These are phyloP conservation scores for Pammene aurita DNA, from an alignment of 2,888 invertebrate genomes.

Conservation along the genomic window DNA sequence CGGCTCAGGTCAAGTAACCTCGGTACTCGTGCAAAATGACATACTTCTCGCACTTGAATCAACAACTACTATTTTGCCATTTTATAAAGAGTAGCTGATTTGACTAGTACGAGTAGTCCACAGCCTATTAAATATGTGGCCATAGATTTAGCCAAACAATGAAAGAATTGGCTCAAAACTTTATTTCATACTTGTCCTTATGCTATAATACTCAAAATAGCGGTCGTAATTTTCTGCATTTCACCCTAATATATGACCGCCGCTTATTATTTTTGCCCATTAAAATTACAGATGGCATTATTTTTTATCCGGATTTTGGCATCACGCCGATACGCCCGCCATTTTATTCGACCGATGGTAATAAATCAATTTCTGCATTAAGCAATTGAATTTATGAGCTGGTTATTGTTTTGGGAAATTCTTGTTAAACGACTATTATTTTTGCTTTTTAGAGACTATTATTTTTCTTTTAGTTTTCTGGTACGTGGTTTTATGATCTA, in stretches of 20 bases:
- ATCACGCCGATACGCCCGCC: conserved; percentile 65
- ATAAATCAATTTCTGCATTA: conserved; percentile 80
- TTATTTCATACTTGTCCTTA: too few relatives aligned
- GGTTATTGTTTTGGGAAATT: conserved; percentile 77
- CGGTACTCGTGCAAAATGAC: too few relatives aligned
- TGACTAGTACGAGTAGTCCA: too few relatives aligned
- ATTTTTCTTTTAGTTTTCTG: conserved; percentile 2
- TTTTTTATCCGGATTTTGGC: conserved; percentile 63
- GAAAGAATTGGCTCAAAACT: too few relatives aligned
- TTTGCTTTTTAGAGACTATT: conserved; percentile 50
- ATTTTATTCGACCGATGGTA: conserved; percentile 67
- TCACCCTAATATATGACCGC: conserved; percentile 63
- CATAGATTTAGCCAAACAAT: too few relatives aligned
- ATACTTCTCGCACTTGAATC: too few relatives aligned
- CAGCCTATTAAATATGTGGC: too few relatives aligned
- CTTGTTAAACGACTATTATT: conserved; percentile 73
- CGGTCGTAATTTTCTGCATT: background rate
- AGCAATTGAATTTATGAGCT: conserved; percentile 80
- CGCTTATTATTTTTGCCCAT: conserved; percentile 80
- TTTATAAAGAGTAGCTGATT: too few relatives aligned
- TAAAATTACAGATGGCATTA: conserved; percentile 74
- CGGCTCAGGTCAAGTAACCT: too few relatives aligned
- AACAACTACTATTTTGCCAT: too few relatives aligned
- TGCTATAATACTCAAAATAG: background rate
- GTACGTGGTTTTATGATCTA: background rate